These are phyloP conservation scores for Scaptomyza pallida DNA, from an alignment of 1,140 invertebrate species.

Conservation along the genomic window DNA sequence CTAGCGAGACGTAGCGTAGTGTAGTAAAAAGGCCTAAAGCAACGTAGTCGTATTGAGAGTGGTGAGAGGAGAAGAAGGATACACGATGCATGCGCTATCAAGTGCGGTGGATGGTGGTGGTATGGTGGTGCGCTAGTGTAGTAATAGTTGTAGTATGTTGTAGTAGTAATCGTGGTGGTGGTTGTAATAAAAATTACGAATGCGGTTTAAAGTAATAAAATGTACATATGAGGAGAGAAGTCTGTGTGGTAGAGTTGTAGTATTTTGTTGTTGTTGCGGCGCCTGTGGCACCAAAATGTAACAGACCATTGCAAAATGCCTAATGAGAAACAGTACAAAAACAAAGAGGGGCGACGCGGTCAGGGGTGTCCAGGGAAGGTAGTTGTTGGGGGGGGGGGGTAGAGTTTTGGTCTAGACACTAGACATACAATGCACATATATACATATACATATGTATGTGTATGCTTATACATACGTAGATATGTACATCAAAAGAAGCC, in stretches of 20 bases:
- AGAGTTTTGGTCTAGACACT: neutral
- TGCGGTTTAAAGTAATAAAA: constrained; percentile 74
- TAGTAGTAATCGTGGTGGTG: constrained; percentile 45
- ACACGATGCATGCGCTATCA: constrained; percentile 38
- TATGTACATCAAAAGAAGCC: constrained; percentile 57
- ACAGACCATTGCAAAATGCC: constrained; percentile 39
- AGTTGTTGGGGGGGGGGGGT: no score
- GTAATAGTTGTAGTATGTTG: constrained; percentile 20
- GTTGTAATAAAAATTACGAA: constrained; percentile 74
- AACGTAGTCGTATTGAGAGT: no score
- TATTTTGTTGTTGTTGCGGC: constrained; percentile 15
- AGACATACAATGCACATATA: constrained; percentile 2
- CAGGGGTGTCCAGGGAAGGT: neutral
- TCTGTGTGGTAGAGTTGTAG: constrained; percentile 44
- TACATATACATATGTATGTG: no score
- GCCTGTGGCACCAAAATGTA: constrained; percentile 39
- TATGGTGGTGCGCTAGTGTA: no score
- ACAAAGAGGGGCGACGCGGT: no score
- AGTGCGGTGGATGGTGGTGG: constrained; percentile 32
- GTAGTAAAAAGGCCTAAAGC: constrained; percentile 61
- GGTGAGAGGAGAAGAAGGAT: constrained; percentile 29
- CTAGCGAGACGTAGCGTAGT: constrained; percentile 53
- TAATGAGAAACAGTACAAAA: constrained; percentile 16
- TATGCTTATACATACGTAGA: no score
- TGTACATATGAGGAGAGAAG: no score